Evolutionary conservation across 2,797 vertebrate genomes (phyloP), one percentile per base, ranked within the genome.

Genomic region (Huso huso): DNA sequence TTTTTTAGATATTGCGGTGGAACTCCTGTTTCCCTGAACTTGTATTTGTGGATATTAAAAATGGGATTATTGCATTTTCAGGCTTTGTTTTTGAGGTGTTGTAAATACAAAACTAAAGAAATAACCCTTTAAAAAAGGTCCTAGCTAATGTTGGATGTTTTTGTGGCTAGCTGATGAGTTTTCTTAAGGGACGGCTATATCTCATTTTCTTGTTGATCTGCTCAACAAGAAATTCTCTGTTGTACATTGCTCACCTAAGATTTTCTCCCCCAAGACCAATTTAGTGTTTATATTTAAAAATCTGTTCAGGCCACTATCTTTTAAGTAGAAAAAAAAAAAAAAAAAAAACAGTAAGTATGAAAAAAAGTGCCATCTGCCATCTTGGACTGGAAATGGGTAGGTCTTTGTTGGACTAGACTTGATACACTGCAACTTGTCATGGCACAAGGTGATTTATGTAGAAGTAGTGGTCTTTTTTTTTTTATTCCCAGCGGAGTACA

Each of bases 11-110:
- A 91, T 91, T 91, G 87, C 87, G 78, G 82, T 87, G 87, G 86
- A 88, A 79, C 87, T 82, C 86, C 83, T 89, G 83, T 86, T 78
- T 87, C 87, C 85, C 88, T 90, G 89, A 91, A 90, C 89, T 87
- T 89, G 89, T 91, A 91, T 88, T 89, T 85, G 81, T 84, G 79
- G 86, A 90, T 91, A 91, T 91, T 91, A 91, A 91, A 90, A 90
- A 91, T 84, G 71, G 87, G 83, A 88, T 88, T 89, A 91, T 91
- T 91, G 83, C 87, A 86, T 89, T 88, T 37, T 89, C 84, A 75
- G 79, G 77, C 80, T 79, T 78, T 82, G 77, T 86, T 87, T 84
- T 81, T 75, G 52, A 50, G 77, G 74, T 50, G 10, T 66, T 64
- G 68, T 70, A 78, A 78, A 78, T 81, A 83, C 83, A 81, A 82